Evolutionary conservation across 2,888 invertebrate genomes (phyloP), one percentile per base, ranked within the genome.

Genomic region (Ernsta delagoae): DNA sequence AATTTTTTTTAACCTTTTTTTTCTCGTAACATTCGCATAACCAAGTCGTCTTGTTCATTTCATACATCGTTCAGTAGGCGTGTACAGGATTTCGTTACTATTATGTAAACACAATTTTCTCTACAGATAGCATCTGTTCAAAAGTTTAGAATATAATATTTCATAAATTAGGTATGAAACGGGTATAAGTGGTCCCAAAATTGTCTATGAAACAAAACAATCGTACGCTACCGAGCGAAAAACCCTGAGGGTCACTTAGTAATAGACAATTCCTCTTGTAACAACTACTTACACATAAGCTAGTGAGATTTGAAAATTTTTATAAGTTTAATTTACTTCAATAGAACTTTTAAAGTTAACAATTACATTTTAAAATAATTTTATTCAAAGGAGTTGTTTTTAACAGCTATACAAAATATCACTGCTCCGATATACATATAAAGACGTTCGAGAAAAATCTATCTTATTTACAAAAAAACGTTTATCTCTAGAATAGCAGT

Each of bases 101-200:
- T 50, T 70, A 63, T n/a, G 70, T 71, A 72, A 72, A 70, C 70
- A 76, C 72, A 73, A 65, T 73, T 61, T 31, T 41, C 41, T 50
- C 48, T 61, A 67, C 48, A 59, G 57, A 50, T 59, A 60, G 41
- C 34, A 53, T 62, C 39, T 41, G 43, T 45, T 62, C 70, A 64
- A 72, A 64, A 71, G 36, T 39, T 77, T 80, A 75, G 82, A 77
- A 63, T 82, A 77, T 79, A 81, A 73, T 75, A 78, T 79, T 78
- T 79, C 78, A 78, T 78, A 75, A 77, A 56, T 76, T 77, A 75
- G 79, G 78, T 78, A 73, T 80, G 80, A 82, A 79, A 80, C 77
- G 80, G 84, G 82, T 79, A 83, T 82, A 83, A 88, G 84, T 92
- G 92, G 92, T 92, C 92, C 92, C 92, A 92, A 92, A 90, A 89